Conservation (phyloP, 2,797 vertebrate species). For the Falco peregrinus region DNA sequence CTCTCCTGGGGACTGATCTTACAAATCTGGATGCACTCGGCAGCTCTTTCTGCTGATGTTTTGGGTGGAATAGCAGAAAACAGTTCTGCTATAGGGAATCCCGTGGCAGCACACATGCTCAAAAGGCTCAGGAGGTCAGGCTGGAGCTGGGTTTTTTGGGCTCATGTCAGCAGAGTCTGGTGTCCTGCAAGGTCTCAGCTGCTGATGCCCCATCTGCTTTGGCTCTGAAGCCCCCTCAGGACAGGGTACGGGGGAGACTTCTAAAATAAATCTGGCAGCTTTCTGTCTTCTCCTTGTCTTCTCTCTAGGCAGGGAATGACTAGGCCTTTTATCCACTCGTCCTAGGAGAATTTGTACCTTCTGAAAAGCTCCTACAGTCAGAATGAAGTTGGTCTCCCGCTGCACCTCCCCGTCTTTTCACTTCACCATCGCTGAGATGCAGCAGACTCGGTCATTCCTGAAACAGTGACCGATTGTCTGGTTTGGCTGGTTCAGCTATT, state of each 20-base stretch:
- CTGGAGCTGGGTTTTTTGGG: neutral
- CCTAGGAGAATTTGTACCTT: conserved; percentile 11
- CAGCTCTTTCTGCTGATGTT: neutral
- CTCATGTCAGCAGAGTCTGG: neutral
- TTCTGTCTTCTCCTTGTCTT: neutral
- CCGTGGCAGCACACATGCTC: rapidly evolving
- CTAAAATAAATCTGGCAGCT: neutral
- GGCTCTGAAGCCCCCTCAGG: neutral
- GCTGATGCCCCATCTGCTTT: neutral
- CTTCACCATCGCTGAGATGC: neutral
- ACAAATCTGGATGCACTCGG: neutral
- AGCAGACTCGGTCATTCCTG: neutral
- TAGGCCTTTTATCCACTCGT: neutral
- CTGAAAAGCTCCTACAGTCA: neutral
- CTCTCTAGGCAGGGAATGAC: neutral
- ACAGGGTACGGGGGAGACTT: neutral
- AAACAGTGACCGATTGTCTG: conserved; percentile 67
- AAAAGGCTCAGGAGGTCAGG: neutral
- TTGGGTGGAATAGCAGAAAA: neutral
- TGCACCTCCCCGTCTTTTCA: neutral
- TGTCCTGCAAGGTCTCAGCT: neutral
- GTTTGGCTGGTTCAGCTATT: conserved; percentile 62
- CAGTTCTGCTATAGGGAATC: neutral
- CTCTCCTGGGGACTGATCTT: neutral
- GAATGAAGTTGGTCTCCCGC: neutral